phyloP scores from a whole-genome alignment of 1,140 invertebrate species.

The Orchesella cincta region DNA sequence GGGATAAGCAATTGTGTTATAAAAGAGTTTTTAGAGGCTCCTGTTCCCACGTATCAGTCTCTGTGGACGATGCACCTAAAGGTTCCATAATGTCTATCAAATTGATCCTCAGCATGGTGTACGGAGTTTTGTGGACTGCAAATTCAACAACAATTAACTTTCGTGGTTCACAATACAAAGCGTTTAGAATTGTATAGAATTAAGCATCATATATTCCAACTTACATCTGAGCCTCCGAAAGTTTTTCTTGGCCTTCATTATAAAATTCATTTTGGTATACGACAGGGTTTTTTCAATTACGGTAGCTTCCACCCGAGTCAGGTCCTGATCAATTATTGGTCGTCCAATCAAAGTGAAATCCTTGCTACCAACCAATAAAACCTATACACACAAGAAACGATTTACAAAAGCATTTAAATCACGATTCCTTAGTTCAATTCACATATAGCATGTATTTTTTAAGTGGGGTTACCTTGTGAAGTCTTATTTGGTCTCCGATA shows the following conservation, averaged over 20 bases:
- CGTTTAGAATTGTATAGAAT: too few species aligned
- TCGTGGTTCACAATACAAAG: background rate
- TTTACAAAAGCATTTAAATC: background rate
- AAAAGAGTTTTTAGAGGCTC: too few species aligned
- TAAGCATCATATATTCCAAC: too few species aligned
- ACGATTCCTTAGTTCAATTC: background rate
- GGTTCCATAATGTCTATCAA: conserved; percentile 60
- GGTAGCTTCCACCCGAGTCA: conserved; percentile 78
- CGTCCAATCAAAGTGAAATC: conserved; percentile 84
- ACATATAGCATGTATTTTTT: background rate
- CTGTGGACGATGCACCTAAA: too few species aligned
- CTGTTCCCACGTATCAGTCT: too few species aligned
- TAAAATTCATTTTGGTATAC: conserved; percentile 76
- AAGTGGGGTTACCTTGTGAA: conserved; percentile 73
- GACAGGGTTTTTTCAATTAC: conserved; percentile 87
- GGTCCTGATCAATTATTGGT: conserved; percentile 73
- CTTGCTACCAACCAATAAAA: conserved; percentile 75
- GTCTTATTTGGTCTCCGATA: conserved; percentile 75
- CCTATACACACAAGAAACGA: conserved; percentile 54
- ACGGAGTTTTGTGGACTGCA: conserved; percentile 66
- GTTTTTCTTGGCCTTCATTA: conserved; percentile 73
- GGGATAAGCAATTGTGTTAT: too few species aligned
- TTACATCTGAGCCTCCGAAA: conserved; percentile 73
- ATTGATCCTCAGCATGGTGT: conserved; percentile 75
- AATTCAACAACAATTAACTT: conserved; percentile 50